phyloP scores from a whole-genome alignment of 2,888 invertebrate genomes.

The Rotaria sp. region DNA sequence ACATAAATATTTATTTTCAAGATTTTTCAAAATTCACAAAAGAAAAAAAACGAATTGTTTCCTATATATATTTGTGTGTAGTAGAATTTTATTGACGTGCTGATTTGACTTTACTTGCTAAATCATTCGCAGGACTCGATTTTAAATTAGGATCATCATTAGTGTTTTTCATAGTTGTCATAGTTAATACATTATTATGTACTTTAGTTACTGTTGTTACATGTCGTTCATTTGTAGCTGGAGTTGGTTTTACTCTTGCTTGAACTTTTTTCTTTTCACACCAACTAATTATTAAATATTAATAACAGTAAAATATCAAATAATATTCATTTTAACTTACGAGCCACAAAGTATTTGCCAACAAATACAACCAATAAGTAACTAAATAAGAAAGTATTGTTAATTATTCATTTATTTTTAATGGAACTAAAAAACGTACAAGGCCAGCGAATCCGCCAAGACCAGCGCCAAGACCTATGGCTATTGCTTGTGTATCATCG shows the following conservation, averaged over 20 bases:
- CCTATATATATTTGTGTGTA: neutral
- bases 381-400: neutral
- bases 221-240: neutral
- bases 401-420: neutral
- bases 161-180: neutral
- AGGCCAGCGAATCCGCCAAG: neutral
- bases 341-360: neutral
- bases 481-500: neutral
- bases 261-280: neutral
- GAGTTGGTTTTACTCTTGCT: neutral
- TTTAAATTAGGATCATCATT: no score
- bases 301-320: neutral
- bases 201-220: neutral
- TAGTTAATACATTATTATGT: neutral
- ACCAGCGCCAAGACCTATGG: neutral
- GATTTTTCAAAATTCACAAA: neutral
- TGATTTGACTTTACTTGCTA: neutral
- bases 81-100: neutral
- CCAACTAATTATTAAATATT: neutral
- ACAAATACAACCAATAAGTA: neutral
- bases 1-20: no score
- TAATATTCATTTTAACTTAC: neutral
- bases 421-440: neutral
- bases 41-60: neutral
- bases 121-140: neutral